phyloP scores from a whole-genome alignment of 2,888 invertebrate species.

The Smittia aterrima region DNA sequence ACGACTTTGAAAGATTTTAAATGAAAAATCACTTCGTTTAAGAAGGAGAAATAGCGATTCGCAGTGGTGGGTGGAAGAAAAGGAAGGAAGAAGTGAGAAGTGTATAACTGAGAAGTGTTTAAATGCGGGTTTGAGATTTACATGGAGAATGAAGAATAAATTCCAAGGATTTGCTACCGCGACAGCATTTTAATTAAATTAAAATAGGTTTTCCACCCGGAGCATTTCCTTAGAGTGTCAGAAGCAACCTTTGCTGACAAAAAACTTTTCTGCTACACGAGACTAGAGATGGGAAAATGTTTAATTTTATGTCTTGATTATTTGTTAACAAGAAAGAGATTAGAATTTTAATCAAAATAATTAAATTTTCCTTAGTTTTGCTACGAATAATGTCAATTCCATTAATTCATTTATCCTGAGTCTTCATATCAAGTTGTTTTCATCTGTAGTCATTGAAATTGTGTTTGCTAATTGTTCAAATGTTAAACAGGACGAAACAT shows the following conservation, averaged over 20 bases:
- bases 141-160: not conserved
- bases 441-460: not conserved
- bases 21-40: conserved; percentile 36
- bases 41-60: not conserved
- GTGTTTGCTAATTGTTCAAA: not conserved
- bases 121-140: conserved; percentile 32
- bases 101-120: not conserved
- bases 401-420: conserved; percentile 16
- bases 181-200: conserved; percentile 39
- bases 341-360: conserved; percentile 16
- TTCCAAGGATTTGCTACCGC: conserved; percentile 12
- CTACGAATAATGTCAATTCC: conserved; percentile 21
- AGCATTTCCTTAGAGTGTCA: conserved; percentile 25
- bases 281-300: not conserved
- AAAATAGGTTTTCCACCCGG: conserved; percentile 7
- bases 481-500: not conserved
- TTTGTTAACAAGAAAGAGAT: conserved; percentile 23
- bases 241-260: conserved; percentile 10
- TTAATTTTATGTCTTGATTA: conserved; percentile 7
- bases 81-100: not conserved
- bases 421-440: not conserved
- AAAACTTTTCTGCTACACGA: conserved; percentile 2
- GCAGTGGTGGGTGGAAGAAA: not conserved
- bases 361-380: not conserved
- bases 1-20: not conserved